phyloP scores from a whole-genome alignment of 2,797 vertebrate genomes.

The Sebastolobus alascanus region DNA sequence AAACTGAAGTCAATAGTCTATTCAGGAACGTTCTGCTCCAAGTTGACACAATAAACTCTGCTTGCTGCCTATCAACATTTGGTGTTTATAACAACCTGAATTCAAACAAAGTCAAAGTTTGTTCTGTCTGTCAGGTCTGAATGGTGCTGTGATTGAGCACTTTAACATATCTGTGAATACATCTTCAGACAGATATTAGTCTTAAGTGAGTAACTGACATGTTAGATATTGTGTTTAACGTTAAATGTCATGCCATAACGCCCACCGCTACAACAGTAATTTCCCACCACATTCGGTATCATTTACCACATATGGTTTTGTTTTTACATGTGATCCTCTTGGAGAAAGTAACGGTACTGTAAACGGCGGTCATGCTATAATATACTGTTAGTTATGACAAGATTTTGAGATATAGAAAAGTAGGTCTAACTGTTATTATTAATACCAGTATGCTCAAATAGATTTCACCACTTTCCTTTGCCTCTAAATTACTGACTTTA shows the following conservation, averaged over 20 bases:
- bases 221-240: conserved; percentile 30
- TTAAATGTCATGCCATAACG: conserved; percentile 27
- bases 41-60: conserved; percentile 64
- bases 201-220: conserved; percentile 30
- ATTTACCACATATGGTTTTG: conserved; percentile 33
- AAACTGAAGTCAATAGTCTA: conserved; percentile 59
- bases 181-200: conserved; percentile 38
- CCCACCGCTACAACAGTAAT: conserved; percentile 32
- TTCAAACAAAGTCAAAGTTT: conserved; percentile 15
- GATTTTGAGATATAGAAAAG: conserved; percentile 9
- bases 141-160: conserved; percentile 1
- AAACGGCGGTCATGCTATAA: conserved; percentile 10
- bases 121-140: conserved; percentile 8
- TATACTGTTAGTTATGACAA: conserved; percentile 1
- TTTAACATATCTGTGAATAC: conserved; percentile 8
- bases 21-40: conserved; percentile 51
- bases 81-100: conserved; percentile 33
- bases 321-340: conserved; percentile 28
- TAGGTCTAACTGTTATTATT: background rate
- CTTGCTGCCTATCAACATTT: conserved; percentile 27
- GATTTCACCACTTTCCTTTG: background rate
- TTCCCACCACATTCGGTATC: conserved; percentile 32
- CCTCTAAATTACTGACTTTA: background rate
- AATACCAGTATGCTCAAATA: background rate
- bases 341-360: conserved; percentile 14